Base-by-base conservation (phyloP, 1,140 invertebrate genomes). In the Sarcophaga peregrina region DNA sequence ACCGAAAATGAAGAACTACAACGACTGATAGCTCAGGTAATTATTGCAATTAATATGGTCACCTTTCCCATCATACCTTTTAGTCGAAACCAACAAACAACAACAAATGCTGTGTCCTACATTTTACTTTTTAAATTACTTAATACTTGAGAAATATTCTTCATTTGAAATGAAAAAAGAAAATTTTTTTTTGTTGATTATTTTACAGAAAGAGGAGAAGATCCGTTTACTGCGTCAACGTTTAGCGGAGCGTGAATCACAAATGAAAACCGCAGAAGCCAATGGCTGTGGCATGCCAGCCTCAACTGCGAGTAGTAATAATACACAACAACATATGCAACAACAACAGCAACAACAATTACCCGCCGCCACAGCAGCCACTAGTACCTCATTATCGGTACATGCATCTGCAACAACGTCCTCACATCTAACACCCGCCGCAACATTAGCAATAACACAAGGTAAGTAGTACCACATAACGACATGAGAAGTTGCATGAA, bases 1-100 rank as follows among this genome's bases (percentile, higher is more conserved):
- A 93, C 93, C 76, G 98, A 99, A 92, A 99, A 99, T 91, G 97
- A 98, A 87, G 97, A 99, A 90, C 92, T 99, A 75, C 97, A 98
- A 91, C 96, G 96, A 92, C 94, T 98, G 76, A 98, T 99, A 87
- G 94, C 96, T 85, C 95, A 95, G 93, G 98, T 98, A 91, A 92
- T 89, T 84, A 62, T 52, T 37, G 25, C 1, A 37, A 37, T n/a
- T n/a, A n/a, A n/a, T n/a, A n/a, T n/a, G n/a, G n/a, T n/a, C n/a
- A n/a, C n/a, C 25, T 4, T 37, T 37, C 25, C 37, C 37, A 6
- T 74, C 37, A 20, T 75, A 25, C 25, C 37, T 0, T 75, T 37
- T 25, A 75, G 5, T 75, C 37, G n/a, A 13, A 54, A 54, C 15
- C 52, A 8, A 9, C 52, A 15, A 9, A 9, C 15, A 58, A 9